Evolutionary conservation across 2,113 vertebrate genomes (phyloP), one percentile per base, ranked within the genome.

Genomic region (Psephotus haematonotus): DNA sequence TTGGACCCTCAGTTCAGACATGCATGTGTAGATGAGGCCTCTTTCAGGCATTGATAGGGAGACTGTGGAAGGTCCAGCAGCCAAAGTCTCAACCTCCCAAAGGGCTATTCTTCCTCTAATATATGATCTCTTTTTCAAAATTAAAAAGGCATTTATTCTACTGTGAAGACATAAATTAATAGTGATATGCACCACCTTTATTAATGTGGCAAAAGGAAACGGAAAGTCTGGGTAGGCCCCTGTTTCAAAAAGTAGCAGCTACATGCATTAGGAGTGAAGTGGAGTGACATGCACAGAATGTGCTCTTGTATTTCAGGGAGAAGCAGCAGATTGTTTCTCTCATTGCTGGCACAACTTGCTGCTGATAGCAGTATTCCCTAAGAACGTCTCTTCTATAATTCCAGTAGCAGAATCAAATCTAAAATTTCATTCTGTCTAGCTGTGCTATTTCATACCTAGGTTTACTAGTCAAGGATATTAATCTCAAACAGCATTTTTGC

Each of bases 21-120:
- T 0, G 0, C 4, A 0, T 4, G 13, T 35, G 22, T 83, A n/a
- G 31, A 22, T 77, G n/a, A 49, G 18, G 10, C 18, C 22, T 72
- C 37, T 57, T 62, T 41, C 46, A 59, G 43, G 15, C 17, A 79
- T 33, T 11, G 7, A 6, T 1, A 24, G 44, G 18, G 43, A 67
- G 10, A 9, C 2, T 4, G 8, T 24, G 24, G 35, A 89, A 79
- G n/a, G 9, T 6, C 12, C 33, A 44, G 8, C 59, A 84, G 23
- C 53, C 46, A n/a, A 25, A 57, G 14, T 77, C 62, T 44, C 49
- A 65, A 24, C 31, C 41, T 87, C 49, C 11, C 25, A 46, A 55
- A 75, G 44, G 17, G 8, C 12, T 62, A 9, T 18, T 75, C n/a
- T 71, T 95, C 50, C 35, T 71, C 27, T 37, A 19, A 44, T 7